These are phyloP conservation scores for Gambusia affinis DNA, from an alignment of 2,113 vertebrate species.

Conservation along the genomic window DNA sequence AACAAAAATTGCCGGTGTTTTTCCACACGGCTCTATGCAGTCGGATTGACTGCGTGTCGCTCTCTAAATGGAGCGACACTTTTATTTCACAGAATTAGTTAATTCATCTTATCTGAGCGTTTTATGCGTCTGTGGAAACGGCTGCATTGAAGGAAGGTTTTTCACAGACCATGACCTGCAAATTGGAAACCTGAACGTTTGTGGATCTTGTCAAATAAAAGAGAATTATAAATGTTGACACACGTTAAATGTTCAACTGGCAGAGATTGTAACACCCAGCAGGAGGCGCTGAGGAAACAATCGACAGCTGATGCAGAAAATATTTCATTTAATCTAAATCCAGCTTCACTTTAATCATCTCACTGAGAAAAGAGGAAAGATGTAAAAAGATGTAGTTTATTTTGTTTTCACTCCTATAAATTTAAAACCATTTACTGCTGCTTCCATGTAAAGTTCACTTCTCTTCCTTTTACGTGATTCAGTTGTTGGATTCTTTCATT, in stretches of 20 bases:
- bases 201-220: neutral
- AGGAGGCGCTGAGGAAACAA: neutral
- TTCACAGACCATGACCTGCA: neutral
- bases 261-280: neutral
- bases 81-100: too few species aligned
- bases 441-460: neutral
- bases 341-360: neutral
- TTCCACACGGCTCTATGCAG: too few species aligned
- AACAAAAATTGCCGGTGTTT: too few species aligned
- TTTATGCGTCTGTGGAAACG: neutral
- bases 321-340: neutral
- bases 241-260: neutral
- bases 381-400: too few species aligned
- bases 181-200: neutral
- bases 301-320: neutral
- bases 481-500: neutral
- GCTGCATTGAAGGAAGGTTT: neutral
- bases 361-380: too few species aligned
- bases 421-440: neutral
- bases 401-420: neutral
- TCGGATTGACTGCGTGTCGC: too few species aligned
- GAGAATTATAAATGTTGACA: constrained; percentile 1
- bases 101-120: too few species aligned
- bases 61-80: too few species aligned
- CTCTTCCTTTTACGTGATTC: neutral